These are phyloP conservation scores for Rhopalosiphum nymphaeae DNA, from an alignment of 2,888 invertebrate species.

Conservation along the genomic window DNA sequence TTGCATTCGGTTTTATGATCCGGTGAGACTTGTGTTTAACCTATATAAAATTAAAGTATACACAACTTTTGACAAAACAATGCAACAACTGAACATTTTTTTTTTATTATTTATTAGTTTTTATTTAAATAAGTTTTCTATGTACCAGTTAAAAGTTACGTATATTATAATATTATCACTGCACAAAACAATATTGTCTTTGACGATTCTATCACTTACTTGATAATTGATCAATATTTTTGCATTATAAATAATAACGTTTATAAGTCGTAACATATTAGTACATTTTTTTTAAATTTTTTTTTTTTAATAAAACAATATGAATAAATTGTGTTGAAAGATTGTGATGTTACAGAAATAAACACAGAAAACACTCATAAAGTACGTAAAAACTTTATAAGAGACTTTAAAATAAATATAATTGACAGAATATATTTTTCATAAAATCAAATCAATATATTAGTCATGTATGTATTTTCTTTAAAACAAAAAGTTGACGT, in stretches of 20 bases:
- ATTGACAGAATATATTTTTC: neutral
- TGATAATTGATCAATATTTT: neutral
- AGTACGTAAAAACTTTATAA: neutral
- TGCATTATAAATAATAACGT: neutral
- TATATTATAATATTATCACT: neutral
- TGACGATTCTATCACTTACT: neutral
- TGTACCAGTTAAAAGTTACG: neutral
- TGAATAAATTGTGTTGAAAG: neutral
- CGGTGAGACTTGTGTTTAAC: neutral
- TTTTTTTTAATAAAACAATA: neutral
- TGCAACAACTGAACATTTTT: neutral
- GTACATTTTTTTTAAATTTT: neutral
- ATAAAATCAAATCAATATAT: slow-evolving; percentile 49
- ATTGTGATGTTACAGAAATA: neutral
- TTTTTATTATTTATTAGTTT: no score
- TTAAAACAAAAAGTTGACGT: slow-evolving; percentile 55
- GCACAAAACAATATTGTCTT: neutral
- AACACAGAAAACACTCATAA: neutral
- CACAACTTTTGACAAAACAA: neutral
- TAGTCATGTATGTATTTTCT: slow-evolving; percentile 20
- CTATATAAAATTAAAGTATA: neutral
- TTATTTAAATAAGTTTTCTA: neutral
- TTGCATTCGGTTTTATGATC: neutral
- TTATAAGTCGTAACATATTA: neutral
- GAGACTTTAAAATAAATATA: neutral